A percentile compares a stretch with the other conserved stretches of the same genome.
Conservation (phyloP, 1,140 invertebrate genomes). For the Chymomyza costata region DNA sequence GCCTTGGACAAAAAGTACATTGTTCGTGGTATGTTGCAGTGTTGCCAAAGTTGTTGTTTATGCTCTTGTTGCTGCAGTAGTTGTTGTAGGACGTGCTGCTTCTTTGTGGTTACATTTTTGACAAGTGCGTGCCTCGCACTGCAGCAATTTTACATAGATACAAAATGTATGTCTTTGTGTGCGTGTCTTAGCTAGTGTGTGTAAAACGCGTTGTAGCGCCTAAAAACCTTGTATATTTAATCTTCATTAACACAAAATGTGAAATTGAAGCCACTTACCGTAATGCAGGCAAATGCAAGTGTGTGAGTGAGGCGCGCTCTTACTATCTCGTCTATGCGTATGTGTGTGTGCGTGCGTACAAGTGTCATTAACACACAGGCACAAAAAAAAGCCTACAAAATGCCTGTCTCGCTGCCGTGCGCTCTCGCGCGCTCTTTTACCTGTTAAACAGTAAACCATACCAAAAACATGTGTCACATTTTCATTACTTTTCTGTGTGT, state of each 20-base stretch:
- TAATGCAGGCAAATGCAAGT: constrained; percentile 4
- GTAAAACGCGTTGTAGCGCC: background rate
- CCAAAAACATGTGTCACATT: too few relatives aligned
- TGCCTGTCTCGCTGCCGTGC: too few relatives aligned
- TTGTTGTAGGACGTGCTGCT: constrained; percentile 36
- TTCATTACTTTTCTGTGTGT: too few relatives aligned
- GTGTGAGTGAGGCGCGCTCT: background rate
- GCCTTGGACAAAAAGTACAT: constrained; percentile 69
- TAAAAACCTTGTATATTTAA: constrained; percentile 21
- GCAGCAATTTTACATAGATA: constrained; percentile 5
- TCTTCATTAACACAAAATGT: constrained; percentile 35
- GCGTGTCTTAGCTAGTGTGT: too few relatives aligned
- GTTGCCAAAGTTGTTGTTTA: too few relatives aligned
- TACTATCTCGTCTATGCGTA: constrained; percentile 1
- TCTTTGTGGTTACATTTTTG: constrained; percentile 62
- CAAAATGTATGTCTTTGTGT: constrained; percentile 6
- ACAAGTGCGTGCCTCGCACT: constrained; percentile 55
- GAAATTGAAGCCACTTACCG: constrained; percentile 15
- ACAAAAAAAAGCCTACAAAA: too few relatives aligned
- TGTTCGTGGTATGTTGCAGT: constrained; percentile 41
- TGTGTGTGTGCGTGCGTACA: too few relatives aligned
- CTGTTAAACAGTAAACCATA: too few relatives aligned
- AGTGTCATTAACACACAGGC: too few relatives aligned
- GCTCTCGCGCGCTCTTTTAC: too few relatives aligned
- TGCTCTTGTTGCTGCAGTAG: constrained; percentile 23